Percentiles rank a stretch among this genome's conserved stretches.
Conservation (phyloP, 2,797 vertebrate species). For the Leuciscus waleckii region DNA sequence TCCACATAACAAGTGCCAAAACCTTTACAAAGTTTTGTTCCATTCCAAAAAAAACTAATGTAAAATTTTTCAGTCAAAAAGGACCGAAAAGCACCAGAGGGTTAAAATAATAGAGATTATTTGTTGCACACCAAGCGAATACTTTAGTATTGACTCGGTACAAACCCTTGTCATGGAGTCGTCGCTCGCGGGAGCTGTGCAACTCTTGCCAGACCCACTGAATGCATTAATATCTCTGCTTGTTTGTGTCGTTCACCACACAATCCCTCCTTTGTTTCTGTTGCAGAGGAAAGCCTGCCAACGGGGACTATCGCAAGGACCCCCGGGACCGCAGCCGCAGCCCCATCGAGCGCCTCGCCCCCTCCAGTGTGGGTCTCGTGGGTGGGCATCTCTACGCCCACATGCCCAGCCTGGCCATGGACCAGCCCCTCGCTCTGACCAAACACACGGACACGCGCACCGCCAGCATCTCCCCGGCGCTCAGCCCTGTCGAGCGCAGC, state of each 20-base stretch:
- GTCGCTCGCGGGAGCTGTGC: not conserved
- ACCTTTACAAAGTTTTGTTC: too few relatives aligned
- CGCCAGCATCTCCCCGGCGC: constrained; percentile 74
- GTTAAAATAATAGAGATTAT: too few relatives aligned
- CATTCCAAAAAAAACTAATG: too few relatives aligned
- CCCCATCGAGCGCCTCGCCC: constrained; percentile 87
- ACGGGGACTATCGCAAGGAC: constrained; percentile 94
- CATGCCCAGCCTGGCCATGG: constrained; percentile 90
- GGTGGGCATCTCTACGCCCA: constrained; percentile 83
- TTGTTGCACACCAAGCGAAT: not conserved
- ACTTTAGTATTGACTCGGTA: not conserved
- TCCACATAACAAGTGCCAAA: too few relatives aligned
- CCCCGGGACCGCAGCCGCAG: constrained; percentile 89
- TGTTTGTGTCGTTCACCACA: constrained; percentile 54
- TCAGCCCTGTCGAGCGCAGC: constrained; percentile 89
- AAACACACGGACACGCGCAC: constrained; percentile 88
- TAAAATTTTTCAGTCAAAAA: too few relatives aligned
- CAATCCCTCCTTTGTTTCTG: constrained; percentile 59
- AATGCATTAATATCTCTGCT: constrained; percentile 64
- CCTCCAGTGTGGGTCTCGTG: constrained; percentile 86
- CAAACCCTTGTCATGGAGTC: not conserved
- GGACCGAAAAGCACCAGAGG: too few relatives aligned
- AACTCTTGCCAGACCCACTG: constrained; percentile 34
- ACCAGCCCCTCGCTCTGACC: constrained; percentile 97
- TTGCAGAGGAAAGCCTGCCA: constrained; percentile 85